Percentiles rank a stretch among this genome's conserved stretches.
Conservation (phyloP, 2,113 vertebrate genomes). For the Misgurnus mizolepis region DNA sequence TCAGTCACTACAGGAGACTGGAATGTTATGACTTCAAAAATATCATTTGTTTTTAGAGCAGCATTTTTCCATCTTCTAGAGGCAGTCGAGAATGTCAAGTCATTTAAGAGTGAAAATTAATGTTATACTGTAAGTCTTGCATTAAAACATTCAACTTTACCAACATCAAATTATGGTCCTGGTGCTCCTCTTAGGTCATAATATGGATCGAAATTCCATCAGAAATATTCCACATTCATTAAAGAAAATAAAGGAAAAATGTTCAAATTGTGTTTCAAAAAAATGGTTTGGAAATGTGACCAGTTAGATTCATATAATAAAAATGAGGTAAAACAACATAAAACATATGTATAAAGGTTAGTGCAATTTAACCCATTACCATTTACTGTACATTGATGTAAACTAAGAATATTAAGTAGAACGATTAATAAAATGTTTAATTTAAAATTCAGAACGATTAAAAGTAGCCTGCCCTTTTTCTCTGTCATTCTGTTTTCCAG, state of each 20-base stretch:
- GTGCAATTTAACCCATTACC: not conserved
- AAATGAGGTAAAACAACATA: not conserved
- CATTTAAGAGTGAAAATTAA: not conserved
- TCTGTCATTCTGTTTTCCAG: not conserved
- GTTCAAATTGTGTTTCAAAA: not conserved
- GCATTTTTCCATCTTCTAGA: constrained; percentile 17
- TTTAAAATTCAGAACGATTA: not conserved
- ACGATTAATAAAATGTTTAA: not conserved
- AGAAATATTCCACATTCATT: not conserved
- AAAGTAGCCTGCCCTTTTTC: constrained; percentile 9
- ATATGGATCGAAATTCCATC: not conserved
- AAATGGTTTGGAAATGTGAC: not conserved
- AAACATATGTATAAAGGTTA: not conserved
- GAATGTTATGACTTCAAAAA: constrained; percentile 52
- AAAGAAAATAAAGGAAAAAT: not conserved
- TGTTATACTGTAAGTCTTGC: not conserved
- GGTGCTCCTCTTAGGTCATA: not conserved
- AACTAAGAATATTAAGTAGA: too few relatives aligned
- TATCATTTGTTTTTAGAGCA: constrained; percentile 38
- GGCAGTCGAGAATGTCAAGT: constrained; percentile 16
- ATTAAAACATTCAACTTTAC: not conserved
- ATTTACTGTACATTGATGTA: not conserved
- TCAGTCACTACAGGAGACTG: constrained; percentile 3
- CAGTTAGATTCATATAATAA: not conserved
- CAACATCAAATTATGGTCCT: not conserved